These are phyloP conservation scores for Forbesichthys agassizii DNA, from an alignment of 2,113 vertebrate species.

Conservation along the genomic window DNA sequence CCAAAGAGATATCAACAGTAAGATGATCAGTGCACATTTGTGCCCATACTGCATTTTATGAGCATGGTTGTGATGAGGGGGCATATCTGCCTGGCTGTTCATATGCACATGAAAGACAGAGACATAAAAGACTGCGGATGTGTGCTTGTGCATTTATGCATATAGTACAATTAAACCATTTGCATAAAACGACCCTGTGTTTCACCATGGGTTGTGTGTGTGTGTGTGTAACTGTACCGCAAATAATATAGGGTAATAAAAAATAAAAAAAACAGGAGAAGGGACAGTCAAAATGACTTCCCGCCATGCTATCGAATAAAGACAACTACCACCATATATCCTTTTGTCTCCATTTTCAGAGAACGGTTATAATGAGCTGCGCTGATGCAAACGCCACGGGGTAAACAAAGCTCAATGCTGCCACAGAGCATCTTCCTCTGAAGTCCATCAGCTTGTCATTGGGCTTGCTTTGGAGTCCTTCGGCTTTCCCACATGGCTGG, in stretches of 20 bases:
- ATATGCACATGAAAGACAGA: slow-evolving; percentile 33
- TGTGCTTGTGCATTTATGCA: slow-evolving; percentile 33
- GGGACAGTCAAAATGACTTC: slow-evolving; percentile 7
- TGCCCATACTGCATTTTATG: too few species aligned
- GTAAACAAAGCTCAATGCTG: slow-evolving; percentile 54
- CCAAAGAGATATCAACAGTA: too few species aligned
- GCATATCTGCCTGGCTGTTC: slow-evolving; percentile 3
- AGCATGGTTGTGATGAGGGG: background rate
- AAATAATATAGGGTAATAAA: background rate
- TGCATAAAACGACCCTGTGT: slow-evolving; percentile 31
- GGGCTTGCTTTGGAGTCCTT: slow-evolving; percentile 62
- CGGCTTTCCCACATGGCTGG: slow-evolving; percentile 65
- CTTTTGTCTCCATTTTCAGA: slow-evolving; percentile 10
- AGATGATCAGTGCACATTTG: too few species aligned
- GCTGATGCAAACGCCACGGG: slow-evolving; percentile 49
- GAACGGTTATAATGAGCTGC: slow-evolving; percentile 33
- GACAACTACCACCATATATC: slow-evolving; percentile 7
- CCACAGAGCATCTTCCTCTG: slow-evolving; percentile 45
- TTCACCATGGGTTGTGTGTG: slow-evolving; percentile 19
- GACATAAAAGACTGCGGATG: slow-evolving; percentile 7
- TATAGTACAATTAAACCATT: slow-evolving; percentile 29
- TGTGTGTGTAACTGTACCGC: slow-evolving; percentile 29
- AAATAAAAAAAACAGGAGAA: slow-evolving; percentile 46
- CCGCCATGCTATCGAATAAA: background rate
- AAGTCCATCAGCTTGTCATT: slow-evolving; percentile 65